phyloP scores from a whole-genome alignment of 2,888 invertebrate species.

The Metalampra italica region DNA sequence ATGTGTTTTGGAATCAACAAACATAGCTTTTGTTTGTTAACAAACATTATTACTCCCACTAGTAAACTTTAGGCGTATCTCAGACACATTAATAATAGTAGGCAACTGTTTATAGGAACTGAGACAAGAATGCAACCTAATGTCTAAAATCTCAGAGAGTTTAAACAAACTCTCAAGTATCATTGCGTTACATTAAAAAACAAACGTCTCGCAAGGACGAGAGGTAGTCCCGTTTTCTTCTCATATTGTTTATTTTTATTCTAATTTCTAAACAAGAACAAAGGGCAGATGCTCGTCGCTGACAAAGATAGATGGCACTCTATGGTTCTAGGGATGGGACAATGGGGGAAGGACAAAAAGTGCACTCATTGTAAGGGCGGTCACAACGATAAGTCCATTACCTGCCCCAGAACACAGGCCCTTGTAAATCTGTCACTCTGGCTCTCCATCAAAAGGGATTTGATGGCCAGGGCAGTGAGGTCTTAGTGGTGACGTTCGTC shows the following conservation, averaged over 20 bases:
- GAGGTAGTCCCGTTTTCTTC: constrained; percentile 34
- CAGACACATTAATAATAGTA: too few relatives aligned
- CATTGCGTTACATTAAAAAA: background rate
- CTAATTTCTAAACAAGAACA: constrained; percentile 71
- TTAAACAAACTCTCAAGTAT: too few relatives aligned
- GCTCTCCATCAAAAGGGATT: constrained; percentile 41
- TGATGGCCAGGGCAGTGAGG: constrained; percentile 33
- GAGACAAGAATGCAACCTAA: too few relatives aligned
- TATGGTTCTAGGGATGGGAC: constrained; percentile 43
- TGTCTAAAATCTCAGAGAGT: too few relatives aligned
- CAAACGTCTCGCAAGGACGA: constrained; percentile 22
- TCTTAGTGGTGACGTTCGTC: constrained; percentile 48
- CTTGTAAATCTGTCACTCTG: constrained; percentile 60
- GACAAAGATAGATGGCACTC: constrained; percentile 66
- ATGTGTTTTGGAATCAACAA: constrained; percentile 15
- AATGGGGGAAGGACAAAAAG: constrained; percentile 55
- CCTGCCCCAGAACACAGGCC: constrained; percentile 52
- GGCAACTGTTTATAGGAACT: too few relatives aligned
- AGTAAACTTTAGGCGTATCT: too few relatives aligned
- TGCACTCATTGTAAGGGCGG: constrained; percentile 41
- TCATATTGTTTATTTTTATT: constrained; percentile 56
- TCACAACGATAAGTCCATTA: constrained; percentile 55
- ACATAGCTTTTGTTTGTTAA: too few relatives aligned
- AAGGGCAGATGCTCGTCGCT: constrained; percentile 52
- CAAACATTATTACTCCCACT: too few relatives aligned